A percentile compares a stretch with the other conserved stretches of the same genome.
Evolutionary conservation across 2,797 vertebrate genomes (phyloP).

Genomic region (Podarcis siculus): DNA sequence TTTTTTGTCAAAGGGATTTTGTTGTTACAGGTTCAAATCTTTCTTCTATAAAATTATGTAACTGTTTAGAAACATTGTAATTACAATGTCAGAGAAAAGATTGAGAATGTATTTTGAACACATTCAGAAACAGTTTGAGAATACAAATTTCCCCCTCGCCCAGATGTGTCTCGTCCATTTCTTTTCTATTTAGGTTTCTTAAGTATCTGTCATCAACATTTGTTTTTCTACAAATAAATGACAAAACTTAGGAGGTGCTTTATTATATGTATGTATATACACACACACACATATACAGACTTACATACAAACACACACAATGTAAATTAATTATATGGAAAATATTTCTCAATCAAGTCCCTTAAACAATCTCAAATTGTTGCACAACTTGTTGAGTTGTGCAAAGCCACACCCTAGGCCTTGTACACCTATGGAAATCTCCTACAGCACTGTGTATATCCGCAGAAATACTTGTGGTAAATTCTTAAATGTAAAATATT

Average conservation of each 20-base stretch:
- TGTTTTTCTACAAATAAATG: background rate
- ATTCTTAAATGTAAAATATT: background rate
- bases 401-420: background rate
- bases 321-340: background rate
- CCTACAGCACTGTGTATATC: background rate
- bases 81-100: background rate
- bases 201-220: background rate
- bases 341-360: background rate
- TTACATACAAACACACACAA: too few relatives aligned
- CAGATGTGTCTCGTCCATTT: background rate
- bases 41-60: background rate
- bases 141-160: background rate
- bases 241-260: background rate
- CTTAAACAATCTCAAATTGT: background rate
- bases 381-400: background rate
- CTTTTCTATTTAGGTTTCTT: background rate
- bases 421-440: background rate
- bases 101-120: background rate
- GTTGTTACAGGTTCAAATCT: background rate
- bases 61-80: background rate
- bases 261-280: rapidly evolving
- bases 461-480: background rate
- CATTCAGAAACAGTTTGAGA: background rate
- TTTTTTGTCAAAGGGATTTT: background rate
- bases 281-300: too few relatives aligned